These are phyloP conservation scores for Amphiprion ocellaris DNA, from an alignment of 2,113 vertebrate species.

Conservation along the genomic window DNA sequence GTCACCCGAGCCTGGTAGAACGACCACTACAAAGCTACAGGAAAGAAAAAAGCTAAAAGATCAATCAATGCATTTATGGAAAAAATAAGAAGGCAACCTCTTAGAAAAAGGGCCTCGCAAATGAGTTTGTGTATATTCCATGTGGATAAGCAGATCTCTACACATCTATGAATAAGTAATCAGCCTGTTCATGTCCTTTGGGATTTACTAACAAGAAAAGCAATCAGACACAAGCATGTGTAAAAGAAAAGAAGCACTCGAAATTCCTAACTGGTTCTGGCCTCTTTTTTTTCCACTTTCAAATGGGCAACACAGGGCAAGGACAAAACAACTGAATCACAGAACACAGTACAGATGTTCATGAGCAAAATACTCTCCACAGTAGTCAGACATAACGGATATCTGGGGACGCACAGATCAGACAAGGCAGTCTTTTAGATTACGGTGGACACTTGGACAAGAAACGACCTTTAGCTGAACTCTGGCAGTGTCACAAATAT, in stretches of 20 bases:
- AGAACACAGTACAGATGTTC: slow-evolving; percentile 27
- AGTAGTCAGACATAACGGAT: slow-evolving; percentile 15
- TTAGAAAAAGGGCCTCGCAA: slow-evolving; percentile 37
- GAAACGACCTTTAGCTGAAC: slow-evolving; percentile 68
- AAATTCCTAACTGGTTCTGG: slow-evolving; percentile 12
- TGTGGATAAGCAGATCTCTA: slow-evolving; percentile 55
- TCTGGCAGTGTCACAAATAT: slow-evolving; percentile 52
- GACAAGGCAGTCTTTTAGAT: slow-evolving; percentile 24
- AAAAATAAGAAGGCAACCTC: slow-evolving; percentile 14
- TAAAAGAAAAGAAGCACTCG: slow-evolving; percentile 44
- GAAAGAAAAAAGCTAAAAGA: slow-evolving; percentile 6
- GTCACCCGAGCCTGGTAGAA: not conserved
- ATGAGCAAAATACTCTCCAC: not conserved
- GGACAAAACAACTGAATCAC: slow-evolving; percentile 23
- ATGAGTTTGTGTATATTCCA: slow-evolving; percentile 66
- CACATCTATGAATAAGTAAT: slow-evolving; percentile 75
- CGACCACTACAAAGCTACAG: not conserved
- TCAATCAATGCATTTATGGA: slow-evolving; percentile 26
- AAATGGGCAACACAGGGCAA: slow-evolving; percentile 27
- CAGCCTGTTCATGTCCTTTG: slow-evolving; percentile 54
- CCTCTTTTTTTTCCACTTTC: slow-evolving; percentile 24
- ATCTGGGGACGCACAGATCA: slow-evolving; percentile 21
- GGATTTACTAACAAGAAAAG: slow-evolving; percentile 70
- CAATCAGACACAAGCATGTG: slow-evolving; percentile 63
- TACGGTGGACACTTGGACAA: slow-evolving; percentile 26